Percentiles rank a stretch among this genome's conserved stretches.
Conservation (phyloP, 1,140 invertebrate genomes). For the Hypsibius dujardini region DNA sequence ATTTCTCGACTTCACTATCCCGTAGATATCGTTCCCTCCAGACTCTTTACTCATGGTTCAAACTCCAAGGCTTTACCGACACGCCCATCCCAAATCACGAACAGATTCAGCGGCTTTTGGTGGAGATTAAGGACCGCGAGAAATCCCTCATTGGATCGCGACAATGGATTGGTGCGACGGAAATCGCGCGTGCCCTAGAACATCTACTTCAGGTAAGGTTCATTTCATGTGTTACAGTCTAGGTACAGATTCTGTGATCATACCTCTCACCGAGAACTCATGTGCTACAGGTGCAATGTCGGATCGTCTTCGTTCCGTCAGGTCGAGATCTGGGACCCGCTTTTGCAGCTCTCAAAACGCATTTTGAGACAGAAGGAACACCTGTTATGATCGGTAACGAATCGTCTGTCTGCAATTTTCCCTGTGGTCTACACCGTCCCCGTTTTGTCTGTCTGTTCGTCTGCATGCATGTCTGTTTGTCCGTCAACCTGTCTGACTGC, state of each 20-base stretch:
- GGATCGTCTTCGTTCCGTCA: slow-evolving; percentile 61
- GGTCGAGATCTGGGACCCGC: slow-evolving; percentile 64
- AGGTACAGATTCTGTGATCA: too few species aligned
- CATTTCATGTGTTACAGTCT: too few species aligned
- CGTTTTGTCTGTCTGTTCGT: too few species aligned
- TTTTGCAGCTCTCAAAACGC: slow-evolving; percentile 58
- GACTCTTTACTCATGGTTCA: slow-evolving; percentile 90
- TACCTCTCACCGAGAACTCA: too few species aligned
- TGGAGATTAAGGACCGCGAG: slow-evolving; percentile 84
- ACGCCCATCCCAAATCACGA: slow-evolving; percentile 59
- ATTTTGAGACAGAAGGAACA: slow-evolving; percentile 80
- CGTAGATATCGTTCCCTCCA: slow-evolving; percentile 95
- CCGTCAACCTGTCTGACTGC: too few species aligned
- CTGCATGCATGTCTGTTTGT: too few species aligned
- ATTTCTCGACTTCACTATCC: too few species aligned
- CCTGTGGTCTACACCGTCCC: too few species aligned
- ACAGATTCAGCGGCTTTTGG: slow-evolving; percentile 75
- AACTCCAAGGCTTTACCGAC: slow-evolving; percentile 75
- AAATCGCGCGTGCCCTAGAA: slow-evolving; percentile 81
- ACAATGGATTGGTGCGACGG: slow-evolving; percentile 95
- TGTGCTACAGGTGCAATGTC: slow-evolving; percentile 45
- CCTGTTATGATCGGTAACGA: slow-evolving; percentile 99
- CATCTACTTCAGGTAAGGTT: slow-evolving; percentile 41
- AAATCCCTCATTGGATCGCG: slow-evolving; percentile 65
- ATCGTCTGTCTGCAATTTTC: too few species aligned